Conservation (phyloP, 2,888 invertebrate species). For the Hypsopygia costalis region DNA sequence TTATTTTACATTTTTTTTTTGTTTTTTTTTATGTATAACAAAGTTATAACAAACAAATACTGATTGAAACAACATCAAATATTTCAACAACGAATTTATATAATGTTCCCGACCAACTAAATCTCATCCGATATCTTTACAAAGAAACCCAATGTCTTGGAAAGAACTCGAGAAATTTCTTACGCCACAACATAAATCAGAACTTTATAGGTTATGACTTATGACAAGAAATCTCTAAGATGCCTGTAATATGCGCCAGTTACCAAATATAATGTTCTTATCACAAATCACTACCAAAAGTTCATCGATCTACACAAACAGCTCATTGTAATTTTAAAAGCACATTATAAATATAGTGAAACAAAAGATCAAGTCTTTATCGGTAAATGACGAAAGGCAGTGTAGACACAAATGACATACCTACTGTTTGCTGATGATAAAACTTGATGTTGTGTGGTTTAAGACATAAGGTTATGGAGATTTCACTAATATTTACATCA, state of each 20-base stretch:
- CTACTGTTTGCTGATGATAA: slow-evolving; percentile 55
- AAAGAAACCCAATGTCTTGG: no score
- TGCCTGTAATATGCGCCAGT: background rate
- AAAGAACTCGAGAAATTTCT: no score
- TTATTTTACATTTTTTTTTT: no score
- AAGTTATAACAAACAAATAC: no score
- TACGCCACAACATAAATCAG: no score
- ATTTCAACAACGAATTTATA: no score
- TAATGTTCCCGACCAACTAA: no score
- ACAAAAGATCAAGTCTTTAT: slow-evolving; percentile 43
- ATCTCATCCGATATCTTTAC: no score
- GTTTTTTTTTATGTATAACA: no score
- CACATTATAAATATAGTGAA: slow-evolving; percentile 24
- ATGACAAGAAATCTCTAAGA: no score
- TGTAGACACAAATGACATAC: slow-evolving; percentile 37
- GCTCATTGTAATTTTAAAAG: slow-evolving; percentile 17
- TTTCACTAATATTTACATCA: background rate
- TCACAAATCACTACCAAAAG: background rate
- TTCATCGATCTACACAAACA: slow-evolving; percentile 9
- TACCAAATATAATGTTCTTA: background rate
- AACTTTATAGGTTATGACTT: no score
- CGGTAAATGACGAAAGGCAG: slow-evolving; percentile 32
- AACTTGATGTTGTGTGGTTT: slow-evolving; percentile 17
- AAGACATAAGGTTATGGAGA: slow-evolving; percentile 14
- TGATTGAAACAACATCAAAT: no score